Evolutionary conservation across 2,888 invertebrate species (phyloP).

Genomic region (Hydrotaea cyrtoneurina): DNA sequence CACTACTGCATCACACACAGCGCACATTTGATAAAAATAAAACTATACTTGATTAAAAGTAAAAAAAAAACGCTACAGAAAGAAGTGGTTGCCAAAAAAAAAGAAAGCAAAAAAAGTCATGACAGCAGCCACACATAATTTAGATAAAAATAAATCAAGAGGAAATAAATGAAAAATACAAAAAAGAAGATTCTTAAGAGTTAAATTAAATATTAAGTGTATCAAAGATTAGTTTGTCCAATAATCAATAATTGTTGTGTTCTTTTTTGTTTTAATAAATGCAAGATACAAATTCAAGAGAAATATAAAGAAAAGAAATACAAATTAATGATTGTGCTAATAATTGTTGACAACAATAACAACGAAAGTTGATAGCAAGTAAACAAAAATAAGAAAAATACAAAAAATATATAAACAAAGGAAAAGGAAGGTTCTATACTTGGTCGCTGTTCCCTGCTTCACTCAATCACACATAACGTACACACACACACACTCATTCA

Average conservation of each 20-base stretch:
- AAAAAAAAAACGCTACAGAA: not conserved
- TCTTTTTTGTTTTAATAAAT: too few relatives aligned
- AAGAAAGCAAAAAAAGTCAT: not conserved
- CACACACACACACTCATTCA: conserved; percentile 24
- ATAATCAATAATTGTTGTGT: too few relatives aligned
- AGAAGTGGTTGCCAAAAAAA: not conserved
- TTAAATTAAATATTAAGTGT: too few relatives aligned
- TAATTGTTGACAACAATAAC: conserved; percentile 47
- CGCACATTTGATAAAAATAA: conserved; percentile 9
- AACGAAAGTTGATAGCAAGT: conserved; percentile 61
- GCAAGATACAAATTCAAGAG: not conserved
- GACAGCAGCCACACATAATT: conserved; percentile 34
- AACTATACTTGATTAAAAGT: not conserved
- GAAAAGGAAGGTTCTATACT: conserved; percentile 52
- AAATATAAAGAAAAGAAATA: conserved; percentile 23
- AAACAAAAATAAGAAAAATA: conserved; percentile 44
- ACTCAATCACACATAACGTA: not conserved
- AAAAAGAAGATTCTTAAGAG: too few relatives aligned
- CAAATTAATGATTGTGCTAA: conserved; percentile 55
- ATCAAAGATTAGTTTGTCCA: too few relatives aligned
- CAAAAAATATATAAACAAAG: conserved; percentile 39
- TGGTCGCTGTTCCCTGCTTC: conserved; percentile 10
- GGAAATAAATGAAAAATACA: not conserved
- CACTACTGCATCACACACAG: not conserved
- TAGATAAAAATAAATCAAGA: conserved; percentile 34